Conservation (phyloP, 2,888 invertebrate species). For the Lingula anatina region DNA sequence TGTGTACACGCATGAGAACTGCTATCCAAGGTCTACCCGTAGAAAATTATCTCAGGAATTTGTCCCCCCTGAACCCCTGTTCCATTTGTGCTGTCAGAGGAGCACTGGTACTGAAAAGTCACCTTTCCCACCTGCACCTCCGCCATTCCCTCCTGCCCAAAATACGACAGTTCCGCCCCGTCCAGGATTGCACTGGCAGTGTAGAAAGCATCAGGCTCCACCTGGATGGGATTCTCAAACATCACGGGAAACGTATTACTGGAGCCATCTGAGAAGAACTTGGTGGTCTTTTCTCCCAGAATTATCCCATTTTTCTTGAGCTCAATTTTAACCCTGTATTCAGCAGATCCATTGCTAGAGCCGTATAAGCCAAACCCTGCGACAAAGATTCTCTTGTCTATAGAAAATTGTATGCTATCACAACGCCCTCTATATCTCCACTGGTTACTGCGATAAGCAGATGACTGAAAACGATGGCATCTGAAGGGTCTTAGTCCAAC, state of each 20-base stretch:
- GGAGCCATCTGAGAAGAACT: slow-evolving; percentile 93
- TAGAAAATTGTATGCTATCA: slow-evolving; percentile 94
- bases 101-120: slow-evolving; percentile 95
- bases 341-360: slow-evolving; percentile 91
- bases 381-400: slow-evolving; percentile 90
- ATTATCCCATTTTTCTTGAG: slow-evolving; percentile 81
- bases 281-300: slow-evolving; percentile 84
- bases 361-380: slow-evolving; percentile 95
- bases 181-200: slow-evolving; percentile 93
- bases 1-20: no score
- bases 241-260: slow-evolving; percentile 91
- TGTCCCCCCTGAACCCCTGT: slow-evolving; percentile 97
- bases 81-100: slow-evolving; percentile 94
- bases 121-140: slow-evolving; percentile 84
- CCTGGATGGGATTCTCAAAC: slow-evolving; percentile 72
- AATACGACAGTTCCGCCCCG: slow-evolving; percentile 90
- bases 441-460: slow-evolving; percentile 93
- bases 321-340: slow-evolving; percentile 91
- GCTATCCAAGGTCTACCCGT: no score
- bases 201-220: slow-evolving; percentile 89
- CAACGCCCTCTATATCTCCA: slow-evolving; percentile 95
- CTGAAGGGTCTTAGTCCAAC: slow-evolving; percentile 88
- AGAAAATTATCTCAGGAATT: slow-evolving; percentile 94
- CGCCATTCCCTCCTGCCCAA: slow-evolving; percentile 94
- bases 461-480: slow-evolving; percentile 92